A percentile compares a stretch with the other conserved stretches of the same genome.
phyloP scores from a whole-genome alignment of 2,888 invertebrate genomes.

The Boloria selene region DNA sequence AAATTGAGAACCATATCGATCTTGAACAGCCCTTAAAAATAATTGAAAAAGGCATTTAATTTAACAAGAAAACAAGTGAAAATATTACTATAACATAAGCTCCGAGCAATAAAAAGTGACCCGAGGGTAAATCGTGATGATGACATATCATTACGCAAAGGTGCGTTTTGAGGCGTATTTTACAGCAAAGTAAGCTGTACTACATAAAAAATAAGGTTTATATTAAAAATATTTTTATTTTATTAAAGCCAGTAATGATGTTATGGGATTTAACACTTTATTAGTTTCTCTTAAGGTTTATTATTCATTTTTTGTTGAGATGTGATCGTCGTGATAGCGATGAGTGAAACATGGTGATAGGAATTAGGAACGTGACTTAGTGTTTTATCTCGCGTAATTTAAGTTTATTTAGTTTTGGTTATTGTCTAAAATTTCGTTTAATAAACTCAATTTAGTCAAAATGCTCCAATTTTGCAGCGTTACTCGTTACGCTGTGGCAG shows the following conservation, averaged over 20 bases:
- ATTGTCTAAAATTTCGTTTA: too few species aligned
- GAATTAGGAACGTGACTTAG: slow-evolving; percentile 28
- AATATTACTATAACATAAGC: slow-evolving; percentile 4
- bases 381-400: slow-evolving; percentile 21
- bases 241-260: background rate
- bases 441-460: too few species aligned
- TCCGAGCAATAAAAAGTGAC: slow-evolving; percentile 41
- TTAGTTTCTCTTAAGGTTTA: background rate
- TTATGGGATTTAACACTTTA: slow-evolving; percentile 10
- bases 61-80: background rate
- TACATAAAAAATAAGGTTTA: background rate
- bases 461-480: too few species aligned
- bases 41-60: background rate
- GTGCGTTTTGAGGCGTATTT: slow-evolving; percentile 33
- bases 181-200: slow-evolving; percentile 22
- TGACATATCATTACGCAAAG: slow-evolving; percentile 52
- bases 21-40: background rate
- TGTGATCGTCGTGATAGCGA: background rate
- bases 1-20: too few species aligned
- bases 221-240: background rate
- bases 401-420: slow-evolving; percentile 19
- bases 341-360: slow-evolving; percentile 22
- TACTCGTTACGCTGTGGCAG: too few species aligned
- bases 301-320: background rate
- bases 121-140: slow-evolving; percentile 59